These are phyloP conservation scores for Whitmania pigra DNA, from an alignment of 1,140 invertebrate genomes.

Conservation along the genomic window DNA sequence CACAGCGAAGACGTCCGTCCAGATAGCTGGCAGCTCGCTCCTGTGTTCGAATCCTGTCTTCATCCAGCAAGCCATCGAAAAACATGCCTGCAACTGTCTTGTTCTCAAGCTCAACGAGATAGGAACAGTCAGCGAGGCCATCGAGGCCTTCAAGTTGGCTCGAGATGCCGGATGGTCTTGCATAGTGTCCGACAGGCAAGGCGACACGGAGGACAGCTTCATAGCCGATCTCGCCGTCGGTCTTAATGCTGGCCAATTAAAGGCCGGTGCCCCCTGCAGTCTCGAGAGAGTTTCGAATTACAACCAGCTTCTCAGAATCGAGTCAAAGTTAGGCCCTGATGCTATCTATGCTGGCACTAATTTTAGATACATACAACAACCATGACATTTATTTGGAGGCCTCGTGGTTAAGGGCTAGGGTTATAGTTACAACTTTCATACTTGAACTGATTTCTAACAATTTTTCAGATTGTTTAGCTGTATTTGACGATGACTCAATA, in stretches of 20 bases:
- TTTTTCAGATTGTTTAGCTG: too few species aligned
- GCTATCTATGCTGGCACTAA: constrained; percentile 74
- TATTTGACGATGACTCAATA: too few species aligned
- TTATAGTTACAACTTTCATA: too few species aligned
- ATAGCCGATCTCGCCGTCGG: constrained; percentile 97
- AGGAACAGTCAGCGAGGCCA: constrained; percentile 90
- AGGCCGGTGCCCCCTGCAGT: constrained; percentile 90
- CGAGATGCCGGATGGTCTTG: constrained; percentile 89
- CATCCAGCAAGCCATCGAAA: constrained; percentile 85
- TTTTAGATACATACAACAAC: neutral
- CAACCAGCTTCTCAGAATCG: constrained; percentile 95
- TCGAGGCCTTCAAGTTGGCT: constrained; percentile 81
- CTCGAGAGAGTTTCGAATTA: constrained; percentile 89
- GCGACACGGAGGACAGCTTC: constrained; percentile 97
- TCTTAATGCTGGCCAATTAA: constrained; percentile 79
- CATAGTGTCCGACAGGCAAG: constrained; percentile 94
- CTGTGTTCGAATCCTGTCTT: constrained; percentile 88
- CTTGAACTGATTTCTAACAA: too few species aligned
- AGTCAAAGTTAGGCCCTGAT: constrained; percentile 79
- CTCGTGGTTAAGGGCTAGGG: too few species aligned
- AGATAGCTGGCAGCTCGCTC: constrained; percentile 48
- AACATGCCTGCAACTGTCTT: constrained; percentile 92
- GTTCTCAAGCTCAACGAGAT: constrained; percentile 98
- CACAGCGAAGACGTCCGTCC: neutral
- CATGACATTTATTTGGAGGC: too few species aligned